Evolutionary conservation across 2,113 vertebrate genomes (phyloP).

Genomic region (Pedionomus torquatus): DNA sequence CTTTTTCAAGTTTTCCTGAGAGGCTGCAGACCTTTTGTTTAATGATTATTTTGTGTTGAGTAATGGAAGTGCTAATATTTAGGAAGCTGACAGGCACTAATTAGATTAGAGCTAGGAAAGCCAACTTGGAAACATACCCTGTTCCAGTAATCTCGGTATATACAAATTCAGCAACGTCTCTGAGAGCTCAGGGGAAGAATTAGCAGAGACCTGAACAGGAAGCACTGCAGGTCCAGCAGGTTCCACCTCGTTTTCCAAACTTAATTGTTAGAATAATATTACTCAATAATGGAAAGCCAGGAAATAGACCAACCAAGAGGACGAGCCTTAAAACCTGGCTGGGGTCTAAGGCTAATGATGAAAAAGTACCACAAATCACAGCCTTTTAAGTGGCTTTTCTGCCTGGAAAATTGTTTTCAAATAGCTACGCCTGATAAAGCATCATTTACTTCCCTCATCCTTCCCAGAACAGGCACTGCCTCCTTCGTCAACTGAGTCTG

Average conservation of each 20-base stretch:
- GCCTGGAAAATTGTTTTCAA: slow-evolving; percentile 2
- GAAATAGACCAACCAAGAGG: not conserved
- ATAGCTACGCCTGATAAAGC: not conserved
- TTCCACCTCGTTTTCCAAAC: not conserved
- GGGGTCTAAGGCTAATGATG: not conserved
- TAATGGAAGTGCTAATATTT: slow-evolving; percentile 40
- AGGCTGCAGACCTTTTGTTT: slow-evolving; percentile 8
- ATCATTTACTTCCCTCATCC: not conserved
- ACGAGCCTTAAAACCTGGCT: not conserved
- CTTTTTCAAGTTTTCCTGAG: not conserved
- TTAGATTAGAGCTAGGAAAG: slow-evolving; percentile 27
- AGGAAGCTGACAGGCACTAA: slow-evolving; percentile 39
- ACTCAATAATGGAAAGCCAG: slow-evolving; percentile 22
- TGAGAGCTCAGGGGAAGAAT: not conserved
- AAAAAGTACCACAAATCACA: not conserved
- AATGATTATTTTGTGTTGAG: slow-evolving; percentile 31
- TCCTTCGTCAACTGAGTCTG: not conserved
- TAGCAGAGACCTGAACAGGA: slow-evolving; percentile 26
- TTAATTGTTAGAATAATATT: slow-evolving; percentile 7
- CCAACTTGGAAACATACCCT: not conserved
- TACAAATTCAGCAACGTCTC: not conserved
- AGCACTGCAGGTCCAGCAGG: not conserved
- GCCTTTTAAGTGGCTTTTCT: slow-evolving; percentile 7
- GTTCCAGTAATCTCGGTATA: slow-evolving; percentile 38
- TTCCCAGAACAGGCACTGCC: not conserved